Evolutionary conservation across 1,140 invertebrate species (phyloP).

Genomic region (Aphaenogaster ashmeadi): DNA sequence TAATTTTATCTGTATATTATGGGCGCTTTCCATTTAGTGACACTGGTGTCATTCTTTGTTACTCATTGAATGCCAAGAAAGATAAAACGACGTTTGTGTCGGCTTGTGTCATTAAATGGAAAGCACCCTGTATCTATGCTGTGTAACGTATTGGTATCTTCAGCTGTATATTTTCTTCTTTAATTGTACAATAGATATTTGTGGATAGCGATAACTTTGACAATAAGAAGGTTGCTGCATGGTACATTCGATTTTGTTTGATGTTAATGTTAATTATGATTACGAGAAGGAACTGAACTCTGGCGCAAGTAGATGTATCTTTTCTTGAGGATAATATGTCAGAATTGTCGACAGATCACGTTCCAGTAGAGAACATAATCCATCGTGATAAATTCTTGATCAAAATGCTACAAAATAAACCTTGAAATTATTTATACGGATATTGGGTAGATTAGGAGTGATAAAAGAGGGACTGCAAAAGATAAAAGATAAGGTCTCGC

Average conservation of each 20-base stretch:
- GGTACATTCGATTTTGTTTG: background rate
- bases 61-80: too few species aligned
- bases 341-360: background rate
- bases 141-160: background rate
- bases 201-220: background rate
- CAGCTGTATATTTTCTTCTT: background rate
- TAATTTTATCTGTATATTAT: background rate
- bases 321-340: background rate
- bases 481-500: constrained; percentile 49
- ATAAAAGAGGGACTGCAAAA: constrained; percentile 28
- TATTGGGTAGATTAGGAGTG: constrained; percentile 34
- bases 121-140: background rate
- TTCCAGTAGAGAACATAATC: background rate
- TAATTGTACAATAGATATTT: background rate
- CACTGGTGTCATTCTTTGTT: too few species aligned
- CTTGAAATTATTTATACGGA: background rate
- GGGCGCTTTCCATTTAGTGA: too few species aligned
- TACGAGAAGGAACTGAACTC: background rate
- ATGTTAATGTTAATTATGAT: background rate
- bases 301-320: background rate
- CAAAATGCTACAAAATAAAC: background rate
- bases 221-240: background rate
- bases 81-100: too few species aligned
- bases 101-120: too few species aligned
- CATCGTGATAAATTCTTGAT: background rate